phyloP scores from a whole-genome alignment of 2,113 vertebrate genomes.

The Myiagra hebetior region DNA sequence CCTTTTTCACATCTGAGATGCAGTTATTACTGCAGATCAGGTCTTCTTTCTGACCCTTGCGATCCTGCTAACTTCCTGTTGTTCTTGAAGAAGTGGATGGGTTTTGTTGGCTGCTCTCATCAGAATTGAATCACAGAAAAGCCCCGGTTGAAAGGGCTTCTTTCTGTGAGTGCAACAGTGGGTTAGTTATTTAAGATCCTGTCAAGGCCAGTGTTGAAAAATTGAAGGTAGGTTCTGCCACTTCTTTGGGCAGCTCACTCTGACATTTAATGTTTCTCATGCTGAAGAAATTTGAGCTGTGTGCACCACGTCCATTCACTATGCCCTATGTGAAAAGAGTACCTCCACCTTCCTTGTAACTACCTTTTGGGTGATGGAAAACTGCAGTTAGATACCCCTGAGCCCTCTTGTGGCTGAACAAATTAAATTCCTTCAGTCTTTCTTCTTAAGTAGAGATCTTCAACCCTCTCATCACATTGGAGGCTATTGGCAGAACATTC shows the following conservation, averaged over 20 bases:
- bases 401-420: neutral
- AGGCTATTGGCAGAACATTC: neutral
- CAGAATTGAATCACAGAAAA: neutral
- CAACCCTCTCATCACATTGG: neutral
- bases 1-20: neutral
- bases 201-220: neutral
- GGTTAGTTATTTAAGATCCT: neutral
- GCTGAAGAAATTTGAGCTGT: neutral
- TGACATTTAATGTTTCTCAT: neutral
- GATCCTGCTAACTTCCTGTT: neutral
- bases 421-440: neutral
- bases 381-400: neutral
- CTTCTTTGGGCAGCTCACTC: neutral
- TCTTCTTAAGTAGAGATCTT: neutral
- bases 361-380: neutral
- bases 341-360: neutral
- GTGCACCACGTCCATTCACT: neutral
- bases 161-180: neutral
- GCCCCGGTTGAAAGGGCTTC: neutral
- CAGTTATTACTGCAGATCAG: neutral
- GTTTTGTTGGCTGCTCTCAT: neutral
- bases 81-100: neutral
- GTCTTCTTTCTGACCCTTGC: neutral
- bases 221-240: neutral
- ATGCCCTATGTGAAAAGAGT: neutral